Evolutionary conservation across 2,888 invertebrate species (phyloP).

Genomic region (Unio delphinus): DNA sequence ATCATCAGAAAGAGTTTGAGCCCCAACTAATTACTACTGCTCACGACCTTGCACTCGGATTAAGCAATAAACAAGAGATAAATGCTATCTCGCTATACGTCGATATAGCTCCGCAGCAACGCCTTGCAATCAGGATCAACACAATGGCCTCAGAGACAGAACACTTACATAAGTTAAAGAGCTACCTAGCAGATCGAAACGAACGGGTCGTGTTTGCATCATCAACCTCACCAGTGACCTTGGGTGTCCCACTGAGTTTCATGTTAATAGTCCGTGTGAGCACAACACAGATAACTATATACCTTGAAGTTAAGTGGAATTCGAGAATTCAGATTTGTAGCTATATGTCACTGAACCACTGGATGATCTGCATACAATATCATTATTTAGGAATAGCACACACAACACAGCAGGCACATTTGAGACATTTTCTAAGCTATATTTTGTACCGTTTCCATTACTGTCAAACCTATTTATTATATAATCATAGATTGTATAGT

Average conservation of each 20-base stretch:
- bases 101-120: slow-evolving; percentile 1
- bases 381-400: too few species aligned
- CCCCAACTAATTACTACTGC: slow-evolving; percentile 19
- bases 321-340: too few species aligned
- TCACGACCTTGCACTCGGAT: slow-evolving; percentile 10
- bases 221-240: slow-evolving; percentile 2
- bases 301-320: too few species aligned
- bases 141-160: slow-evolving; percentile 13
- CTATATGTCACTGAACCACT: too few species aligned
- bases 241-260: slow-evolving; percentile 3
- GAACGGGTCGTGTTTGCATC: slow-evolving; percentile 18
- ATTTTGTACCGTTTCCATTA: too few species aligned
- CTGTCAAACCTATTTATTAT: too few species aligned
- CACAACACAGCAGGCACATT: too few species aligned
- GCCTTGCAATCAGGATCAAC: slow-evolving; percentile 13
- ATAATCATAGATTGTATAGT: too few species aligned
- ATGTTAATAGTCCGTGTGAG: too few species aligned
- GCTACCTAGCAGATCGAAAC: slow-evolving; percentile 12
- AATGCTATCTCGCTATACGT: slow-evolving; percentile 33
- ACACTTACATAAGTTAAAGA: slow-evolving; percentile 14
- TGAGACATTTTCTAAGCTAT: too few species aligned
- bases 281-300: too few species aligned
- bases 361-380: too few species aligned
- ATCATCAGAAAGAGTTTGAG: slow-evolving; percentile 24
- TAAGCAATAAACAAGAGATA: slow-evolving; percentile 14